Base-by-base conservation (phyloP, 1,140 invertebrate species). In the Stegodyphus dumicola region DNA sequence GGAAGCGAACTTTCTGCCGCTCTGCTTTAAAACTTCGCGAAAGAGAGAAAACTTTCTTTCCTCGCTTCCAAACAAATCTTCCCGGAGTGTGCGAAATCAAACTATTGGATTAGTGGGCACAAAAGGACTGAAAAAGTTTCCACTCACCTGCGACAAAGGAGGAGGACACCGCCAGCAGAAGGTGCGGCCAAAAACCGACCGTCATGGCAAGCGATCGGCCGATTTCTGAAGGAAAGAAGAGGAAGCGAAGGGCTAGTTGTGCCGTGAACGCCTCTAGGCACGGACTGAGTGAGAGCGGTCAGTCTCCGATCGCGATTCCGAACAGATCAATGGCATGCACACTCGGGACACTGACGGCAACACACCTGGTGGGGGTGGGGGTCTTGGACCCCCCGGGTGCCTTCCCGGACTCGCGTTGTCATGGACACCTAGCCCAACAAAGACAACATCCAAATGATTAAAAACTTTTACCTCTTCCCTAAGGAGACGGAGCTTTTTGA, bases 391-490 rank as follows among this genome's bases (percentile, higher is more conserved):
- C 77, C 77, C 67, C 51, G 60, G 80, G 80, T 65, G 75, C 48
- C 70, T 74, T 71, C 64, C 71, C 54, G 71, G 71, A 81, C 69
- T 81, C 60, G 71, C 49, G 80, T 83, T 83, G 80, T 67, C 80
- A 83, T 83, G 71, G 80, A 53, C 80, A 83, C 80, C n/a, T 6
- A 64, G 49, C 56, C 71, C 71, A 83, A 83, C 80, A 83, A 83
- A 83, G 80, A 83, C 78, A 81, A 81, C 78, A 80, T 76, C 78
- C 78, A 81, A 73, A 83, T 83, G 80, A 83, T 83, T 83, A 83
- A 83, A 83, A 83, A 83, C 70, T 83, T 83, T 75, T 64, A 15
- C 79, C 56, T 74, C 56, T 74, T 83, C 64, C 49, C 65, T 70
- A 13, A 60, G 56, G n/a, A 60, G 15, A 15, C n/a, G 13, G 65